These are phyloP conservation scores for Margaritifera margaritifera DNA, from an alignment of 2,888 invertebrate species.

Conservation along the genomic window DNA sequence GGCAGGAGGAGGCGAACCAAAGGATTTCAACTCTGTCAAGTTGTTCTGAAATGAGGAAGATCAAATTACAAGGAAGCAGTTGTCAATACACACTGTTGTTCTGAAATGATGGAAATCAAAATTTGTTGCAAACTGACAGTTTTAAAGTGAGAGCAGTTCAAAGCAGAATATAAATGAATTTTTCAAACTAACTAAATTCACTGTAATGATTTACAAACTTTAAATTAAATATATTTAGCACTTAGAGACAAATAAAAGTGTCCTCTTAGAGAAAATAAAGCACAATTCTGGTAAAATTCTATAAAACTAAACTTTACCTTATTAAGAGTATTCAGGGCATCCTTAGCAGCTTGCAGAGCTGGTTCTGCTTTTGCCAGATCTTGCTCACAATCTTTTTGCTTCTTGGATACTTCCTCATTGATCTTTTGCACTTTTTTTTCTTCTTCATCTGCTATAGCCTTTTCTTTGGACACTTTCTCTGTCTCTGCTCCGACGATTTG, in stretches of 20 bases:
- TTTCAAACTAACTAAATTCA: too few species aligned
- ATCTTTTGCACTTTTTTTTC: conserved; percentile 95
- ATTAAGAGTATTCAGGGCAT: conserved; percentile 94
- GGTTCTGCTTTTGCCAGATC: conserved; percentile 97
- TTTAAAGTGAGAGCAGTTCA: too few species aligned
- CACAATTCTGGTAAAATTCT: too few species aligned
- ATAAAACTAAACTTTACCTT: conserved; percentile 82
- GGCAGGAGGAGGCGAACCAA: conserved; percentile 94
- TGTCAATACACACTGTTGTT: too few species aligned
- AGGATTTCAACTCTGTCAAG: conserved; percentile 95
- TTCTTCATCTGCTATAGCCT: conserved; percentile 89
- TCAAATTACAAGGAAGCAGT: too few species aligned
- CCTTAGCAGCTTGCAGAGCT: conserved; percentile 90
- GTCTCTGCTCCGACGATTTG: conserved; percentile 93
- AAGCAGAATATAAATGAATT: too few species aligned
- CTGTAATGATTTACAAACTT: too few species aligned
- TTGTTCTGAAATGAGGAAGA: conserved; percentile 84
- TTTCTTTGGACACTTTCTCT: conserved; percentile 93
- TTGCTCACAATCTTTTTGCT: conserved; percentile 89
- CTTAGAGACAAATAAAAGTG: too few species aligned
- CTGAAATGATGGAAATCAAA: too few species aligned
- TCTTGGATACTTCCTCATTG: conserved; percentile 93
- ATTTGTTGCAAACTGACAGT: too few species aligned
- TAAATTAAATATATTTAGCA: too few species aligned
- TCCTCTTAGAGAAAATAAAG: too few species aligned